phyloP scores from a whole-genome alignment of 2,888 invertebrate genomes.

The Parascotia fuliginaria region DNA sequence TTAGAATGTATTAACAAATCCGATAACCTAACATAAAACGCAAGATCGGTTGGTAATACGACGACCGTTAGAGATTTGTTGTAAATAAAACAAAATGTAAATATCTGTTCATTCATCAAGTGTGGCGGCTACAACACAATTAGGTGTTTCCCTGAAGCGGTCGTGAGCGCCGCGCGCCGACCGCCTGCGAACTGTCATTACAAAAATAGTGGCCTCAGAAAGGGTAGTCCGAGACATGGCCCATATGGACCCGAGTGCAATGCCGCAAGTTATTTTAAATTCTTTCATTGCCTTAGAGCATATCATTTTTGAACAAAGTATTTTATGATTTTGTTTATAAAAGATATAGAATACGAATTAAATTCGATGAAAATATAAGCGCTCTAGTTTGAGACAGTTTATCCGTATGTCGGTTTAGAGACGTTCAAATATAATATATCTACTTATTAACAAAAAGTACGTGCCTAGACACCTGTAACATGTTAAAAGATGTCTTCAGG shows the following conservation, averaged over 20 bases:
- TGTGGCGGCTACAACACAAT: constrained; percentile 61
- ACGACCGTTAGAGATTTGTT: constrained; percentile 15
- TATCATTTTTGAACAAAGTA: constrained; percentile 22
- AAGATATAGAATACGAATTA: no score
- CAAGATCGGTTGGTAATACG: constrained; percentile 5
- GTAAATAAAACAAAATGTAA: constrained; percentile 38
- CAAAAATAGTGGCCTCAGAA: constrained; percentile 83
- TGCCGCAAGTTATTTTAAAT: constrained; percentile 66
- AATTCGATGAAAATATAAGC: no score
- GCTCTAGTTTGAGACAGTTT: no score
- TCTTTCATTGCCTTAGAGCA: constrained; percentile 58
- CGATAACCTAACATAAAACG: constrained; percentile 3
- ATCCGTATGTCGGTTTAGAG: no score
- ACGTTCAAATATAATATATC: no score
- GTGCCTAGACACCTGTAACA: constrained; percentile 4
- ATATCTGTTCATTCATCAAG: constrained; percentile 63
- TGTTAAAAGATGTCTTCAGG: constrained; percentile 25
- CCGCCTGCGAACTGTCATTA: constrained; percentile 84
- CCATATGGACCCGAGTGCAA: constrained; percentile 73
- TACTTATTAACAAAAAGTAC: constrained; percentile 20
- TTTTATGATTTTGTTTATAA: not conserved
- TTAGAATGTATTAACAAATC: no score
- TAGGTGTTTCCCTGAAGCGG: constrained; percentile 75
- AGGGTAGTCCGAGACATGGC: constrained; percentile 78
- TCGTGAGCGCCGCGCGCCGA: constrained; percentile 25